phyloP scores from a whole-genome alignment of 2,888 invertebrate species.

The Idaea aversata region DNA sequence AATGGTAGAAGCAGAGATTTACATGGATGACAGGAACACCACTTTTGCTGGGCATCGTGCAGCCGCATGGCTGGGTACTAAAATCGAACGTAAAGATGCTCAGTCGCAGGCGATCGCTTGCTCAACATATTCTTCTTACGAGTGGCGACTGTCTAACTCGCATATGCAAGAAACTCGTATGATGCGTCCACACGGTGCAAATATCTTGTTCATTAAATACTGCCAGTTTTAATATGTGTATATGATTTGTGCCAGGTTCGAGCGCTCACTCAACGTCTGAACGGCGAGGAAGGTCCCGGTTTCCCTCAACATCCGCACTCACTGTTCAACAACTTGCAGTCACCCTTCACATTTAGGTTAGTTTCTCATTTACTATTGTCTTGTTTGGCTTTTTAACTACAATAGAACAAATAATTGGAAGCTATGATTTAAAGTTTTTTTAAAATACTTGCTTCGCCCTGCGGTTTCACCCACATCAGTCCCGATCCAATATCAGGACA shows the following conservation, averaged over 20 bases:
- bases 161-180: neutral
- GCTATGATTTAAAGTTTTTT: neutral
- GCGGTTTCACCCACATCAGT: too few relatives aligned
- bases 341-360: slow-evolving; percentile 78
- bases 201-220: neutral
- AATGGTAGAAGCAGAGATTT: too few relatives aligned
- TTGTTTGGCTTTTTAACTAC: neutral
- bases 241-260: slow-evolving; percentile 80
- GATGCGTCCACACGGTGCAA: neutral
- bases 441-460: neutral
- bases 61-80: too few relatives aligned
- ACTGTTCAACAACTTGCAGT: slow-evolving; percentile 74
- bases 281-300: slow-evolving; percentile 87
- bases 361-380: neutral
- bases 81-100: too few relatives aligned
- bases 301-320: slow-evolving; percentile 73
- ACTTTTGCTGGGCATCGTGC: too few relatives aligned
- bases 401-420: neutral
- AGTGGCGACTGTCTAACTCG: too few relatives aligned
- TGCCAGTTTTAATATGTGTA: too few relatives aligned
- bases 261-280: slow-evolving; percentile 90
- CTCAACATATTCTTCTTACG: too few relatives aligned
- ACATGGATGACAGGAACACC: too few relatives aligned
- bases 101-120: too few relatives aligned
- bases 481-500: too few relatives aligned